Evolutionary conservation across 1,140 invertebrate genomes (phyloP).

Genomic region (Pseudomyrmex flavicornis): DNA sequence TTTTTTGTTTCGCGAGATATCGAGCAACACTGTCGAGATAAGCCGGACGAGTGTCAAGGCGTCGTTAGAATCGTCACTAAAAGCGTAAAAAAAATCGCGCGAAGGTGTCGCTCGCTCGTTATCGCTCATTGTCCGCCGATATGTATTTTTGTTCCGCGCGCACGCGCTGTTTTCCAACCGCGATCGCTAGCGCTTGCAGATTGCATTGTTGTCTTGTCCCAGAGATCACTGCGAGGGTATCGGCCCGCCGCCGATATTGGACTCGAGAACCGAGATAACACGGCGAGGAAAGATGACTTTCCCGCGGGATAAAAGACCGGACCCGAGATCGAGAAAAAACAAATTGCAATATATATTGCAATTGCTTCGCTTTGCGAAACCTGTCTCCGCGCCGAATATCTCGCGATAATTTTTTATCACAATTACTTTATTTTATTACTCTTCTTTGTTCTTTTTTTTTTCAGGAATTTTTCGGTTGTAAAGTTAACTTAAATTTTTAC

Average conservation of each 20-base stretch:
- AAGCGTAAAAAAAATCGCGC: neutral
- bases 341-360: slow-evolving; percentile 16
- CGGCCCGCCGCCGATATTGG: slow-evolving; percentile 78
- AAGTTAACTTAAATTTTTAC: neutral
- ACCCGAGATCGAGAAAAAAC: slow-evolving; percentile 28
- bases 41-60: neutral
- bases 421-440: neutral
- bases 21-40: neutral
- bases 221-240: slow-evolving; percentile 84
- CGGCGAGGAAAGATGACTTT: slow-evolving; percentile 33
- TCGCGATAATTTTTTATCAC: neutral
- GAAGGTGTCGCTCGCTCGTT: neutral
- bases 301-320: slow-evolving; percentile 36
- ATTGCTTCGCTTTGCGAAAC: neutral
- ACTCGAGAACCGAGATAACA: slow-evolving; percentile 56
- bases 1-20: neutral
- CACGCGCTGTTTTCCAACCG: slow-evolving; percentile 70
- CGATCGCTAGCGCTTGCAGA: slow-evolving; percentile 61
- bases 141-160: slow-evolving; percentile 20
- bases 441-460: neutral
- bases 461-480: too few species aligned
- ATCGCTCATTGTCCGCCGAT: neutral
- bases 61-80: neutral
- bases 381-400: neutral
- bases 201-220: slow-evolving; percentile 85